Evolutionary conservation across 2,888 invertebrate species (phyloP).

Genomic region (Acrobasis suavella): DNA sequence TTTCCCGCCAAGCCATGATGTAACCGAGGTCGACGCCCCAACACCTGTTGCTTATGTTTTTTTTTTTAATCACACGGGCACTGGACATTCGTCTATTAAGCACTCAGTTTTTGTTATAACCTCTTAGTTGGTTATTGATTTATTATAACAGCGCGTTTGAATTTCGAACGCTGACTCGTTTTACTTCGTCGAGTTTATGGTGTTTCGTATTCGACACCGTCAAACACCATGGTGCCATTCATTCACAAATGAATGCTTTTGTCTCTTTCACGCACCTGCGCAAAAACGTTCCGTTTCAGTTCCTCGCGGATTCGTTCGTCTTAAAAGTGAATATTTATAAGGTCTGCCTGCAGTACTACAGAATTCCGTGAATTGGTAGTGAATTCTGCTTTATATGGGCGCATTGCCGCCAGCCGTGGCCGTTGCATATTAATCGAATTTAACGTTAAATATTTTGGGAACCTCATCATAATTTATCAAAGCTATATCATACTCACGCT

Average conservation of each 20-base stretch:
- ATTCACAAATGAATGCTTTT: constrained; percentile 18
- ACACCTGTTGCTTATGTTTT: constrained; percentile 64
- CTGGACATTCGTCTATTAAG: constrained; percentile 63
- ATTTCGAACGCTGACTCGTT: constrained; percentile 15
- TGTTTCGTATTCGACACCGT: constrained; percentile 20
- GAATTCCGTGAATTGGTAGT: constrained; percentile 21
- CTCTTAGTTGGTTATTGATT: constrained; percentile 65
- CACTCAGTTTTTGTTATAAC: constrained; percentile 59
- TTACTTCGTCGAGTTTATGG: constrained; percentile 19
- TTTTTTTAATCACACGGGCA: constrained; percentile 43
- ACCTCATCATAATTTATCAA: constrained; percentile 17
- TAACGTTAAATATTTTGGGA: constrained; percentile 17
- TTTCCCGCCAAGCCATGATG: constrained; percentile 67
- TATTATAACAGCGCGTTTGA: constrained; percentile 44
- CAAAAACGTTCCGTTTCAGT: constrained; percentile 5
- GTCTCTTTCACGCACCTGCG: constrained; percentile 7
- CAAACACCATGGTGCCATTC: constrained; percentile 15
- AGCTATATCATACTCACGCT: constrained; percentile 5
- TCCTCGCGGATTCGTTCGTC: constrained; percentile 9
- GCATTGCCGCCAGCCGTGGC: constrained; percentile 3
- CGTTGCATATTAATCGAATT: constrained; percentile 20
- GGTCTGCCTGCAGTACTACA: constrained; percentile 10
- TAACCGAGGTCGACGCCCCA: constrained; percentile 54
- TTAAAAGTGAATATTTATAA: constrained; percentile 23
- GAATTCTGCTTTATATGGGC: constrained; percentile 20